A percentile compares a stretch with the other conserved stretches of the same genome.
Evolutionary conservation across 2,797 vertebrate genomes (phyloP).

Genomic region (Eidolon dupreanum): DNA sequence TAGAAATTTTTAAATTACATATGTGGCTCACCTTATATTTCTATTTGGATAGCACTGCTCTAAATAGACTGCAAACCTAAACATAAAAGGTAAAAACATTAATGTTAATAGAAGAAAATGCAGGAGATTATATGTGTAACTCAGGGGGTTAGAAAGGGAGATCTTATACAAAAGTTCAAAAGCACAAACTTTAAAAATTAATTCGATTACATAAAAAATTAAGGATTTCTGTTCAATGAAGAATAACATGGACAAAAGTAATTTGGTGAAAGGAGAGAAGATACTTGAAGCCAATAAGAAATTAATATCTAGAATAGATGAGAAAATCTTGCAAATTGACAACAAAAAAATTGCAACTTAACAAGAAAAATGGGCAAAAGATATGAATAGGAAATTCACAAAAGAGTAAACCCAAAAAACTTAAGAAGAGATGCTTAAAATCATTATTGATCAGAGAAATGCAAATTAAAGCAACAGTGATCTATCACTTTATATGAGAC

Average conservation of each 20-base stretch:
- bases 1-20: not conserved
- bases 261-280: not conserved
- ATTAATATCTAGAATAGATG: not conserved
- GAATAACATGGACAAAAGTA: not conserved
- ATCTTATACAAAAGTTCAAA: not conserved
- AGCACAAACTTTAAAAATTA: slow-evolving; percentile 20
- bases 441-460: slow-evolving; percentile 3
- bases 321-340: not conserved
- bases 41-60: not conserved
- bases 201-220: not conserved
- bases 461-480: not conserved
- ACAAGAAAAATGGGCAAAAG: not conserved
- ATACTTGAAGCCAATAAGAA: not conserved
- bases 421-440: not conserved
- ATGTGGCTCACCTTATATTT: not conserved
- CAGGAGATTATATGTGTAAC: not conserved
- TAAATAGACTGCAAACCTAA: not conserved
- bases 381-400: not conserved
- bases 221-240: not conserved
- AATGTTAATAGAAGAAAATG: not conserved
- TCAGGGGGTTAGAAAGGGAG: not conserved
- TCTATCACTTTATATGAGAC: not conserved
- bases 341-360: not conserved
- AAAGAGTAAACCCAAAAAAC: not conserved
- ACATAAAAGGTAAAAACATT: not conserved